phyloP scores from a whole-genome alignment of 2,113 vertebrate species.

The Speoplatyrhinus poulsoni region DNA sequence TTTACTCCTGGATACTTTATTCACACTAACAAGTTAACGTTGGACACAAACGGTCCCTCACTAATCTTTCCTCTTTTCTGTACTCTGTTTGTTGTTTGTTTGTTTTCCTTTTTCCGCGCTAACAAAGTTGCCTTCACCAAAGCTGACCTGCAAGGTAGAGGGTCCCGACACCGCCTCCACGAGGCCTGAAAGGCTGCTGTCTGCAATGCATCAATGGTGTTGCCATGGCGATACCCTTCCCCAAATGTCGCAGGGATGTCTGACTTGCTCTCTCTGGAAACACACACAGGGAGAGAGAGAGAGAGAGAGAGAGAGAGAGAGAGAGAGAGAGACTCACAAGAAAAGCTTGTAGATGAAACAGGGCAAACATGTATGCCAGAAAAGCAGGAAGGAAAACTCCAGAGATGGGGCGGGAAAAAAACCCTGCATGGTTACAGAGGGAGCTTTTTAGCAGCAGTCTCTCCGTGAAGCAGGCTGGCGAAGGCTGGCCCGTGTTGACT shows the following conservation, averaged over 20 bases:
- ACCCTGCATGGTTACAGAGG: no score
- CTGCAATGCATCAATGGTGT: slow-evolving; percentile 78
- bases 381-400: no score
- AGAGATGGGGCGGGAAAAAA: no score
- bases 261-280: no score
- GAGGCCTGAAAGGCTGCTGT: slow-evolving; percentile 80
- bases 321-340: no score
- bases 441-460: no score
- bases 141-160: slow-evolving; percentile 98
- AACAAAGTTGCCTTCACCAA: slow-evolving; percentile 99
- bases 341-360: no score
- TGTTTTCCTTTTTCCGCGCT: slow-evolving; percentile 77
- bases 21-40: slow-evolving; percentile 16
- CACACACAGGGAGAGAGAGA: no score
- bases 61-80: slow-evolving; percentile 84
- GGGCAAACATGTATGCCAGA: no score
- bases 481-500: no score
- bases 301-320: no score
- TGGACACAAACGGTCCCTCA: slow-evolving; percentile 62
- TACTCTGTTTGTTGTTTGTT: slow-evolving; percentile 62
- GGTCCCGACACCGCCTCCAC: slow-evolving; percentile 72
- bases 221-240: slow-evolving; percentile 57
- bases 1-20: neutral
- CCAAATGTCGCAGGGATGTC: neutral
- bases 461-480: no score